phyloP scores from a whole-genome alignment of 2,888 invertebrate species.

The Sarcophaga subvicina region DNA sequence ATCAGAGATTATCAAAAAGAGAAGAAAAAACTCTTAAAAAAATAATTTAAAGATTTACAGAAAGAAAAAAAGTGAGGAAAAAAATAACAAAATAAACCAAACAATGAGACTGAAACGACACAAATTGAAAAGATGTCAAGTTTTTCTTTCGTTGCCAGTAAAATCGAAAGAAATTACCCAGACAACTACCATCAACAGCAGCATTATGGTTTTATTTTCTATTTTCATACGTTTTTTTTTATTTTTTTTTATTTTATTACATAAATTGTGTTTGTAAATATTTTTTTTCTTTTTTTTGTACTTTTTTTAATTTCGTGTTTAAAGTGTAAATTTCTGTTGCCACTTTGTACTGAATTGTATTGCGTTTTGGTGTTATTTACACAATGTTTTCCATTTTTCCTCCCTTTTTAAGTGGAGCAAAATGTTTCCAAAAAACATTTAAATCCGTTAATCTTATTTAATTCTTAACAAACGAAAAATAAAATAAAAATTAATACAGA shows the following conservation, averaged over 20 bases:
- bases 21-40: slow-evolving; percentile 12
- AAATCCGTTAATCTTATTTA: slow-evolving; percentile 64
- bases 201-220: slow-evolving; percentile 29
- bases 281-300: not conserved
- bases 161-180: slow-evolving; percentile 27
- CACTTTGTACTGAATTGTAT: slow-evolving; percentile 8
- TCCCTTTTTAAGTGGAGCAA: not conserved
- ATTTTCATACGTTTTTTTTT: no score
- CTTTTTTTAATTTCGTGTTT: slow-evolving; percentile 36
- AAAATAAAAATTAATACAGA: not conserved
- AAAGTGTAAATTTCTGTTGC: slow-evolving; percentile 36
- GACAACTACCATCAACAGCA: slow-evolving; percentile 31
- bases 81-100: no score
- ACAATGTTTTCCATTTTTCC: not conserved
- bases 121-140: slow-evolving; percentile 36
- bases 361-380: not conserved
- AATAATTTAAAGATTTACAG: slow-evolving; percentile 11
- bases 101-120: no score
- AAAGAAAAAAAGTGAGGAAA: not conserved
- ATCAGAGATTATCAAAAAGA: slow-evolving; percentile 60
- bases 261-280: no score
- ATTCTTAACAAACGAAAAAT: slow-evolving; percentile 37
- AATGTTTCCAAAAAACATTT: slow-evolving; percentile 31
- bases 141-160: not conserved
- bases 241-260: not conserved